A percentile compares a stretch with the other conserved stretches of the same genome.
Evolutionary conservation across 2,888 invertebrate species (phyloP).

Genomic region (Apeira syringaria): DNA sequence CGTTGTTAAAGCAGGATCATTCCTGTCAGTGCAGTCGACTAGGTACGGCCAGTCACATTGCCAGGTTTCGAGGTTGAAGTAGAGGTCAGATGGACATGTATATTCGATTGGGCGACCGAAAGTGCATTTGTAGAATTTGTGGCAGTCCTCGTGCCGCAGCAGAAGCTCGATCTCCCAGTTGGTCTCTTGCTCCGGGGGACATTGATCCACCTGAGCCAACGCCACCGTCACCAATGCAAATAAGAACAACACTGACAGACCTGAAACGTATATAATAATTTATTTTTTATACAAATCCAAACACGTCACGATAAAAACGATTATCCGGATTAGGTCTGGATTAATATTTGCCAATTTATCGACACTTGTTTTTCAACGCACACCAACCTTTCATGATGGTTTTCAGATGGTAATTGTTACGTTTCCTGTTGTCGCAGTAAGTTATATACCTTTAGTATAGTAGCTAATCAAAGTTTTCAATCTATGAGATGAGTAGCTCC

Average conservation of each 20-base stretch:
- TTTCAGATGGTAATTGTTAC: constrained; percentile 19
- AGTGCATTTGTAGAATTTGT: constrained; percentile 87
- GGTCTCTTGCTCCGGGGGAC: constrained; percentile 54
- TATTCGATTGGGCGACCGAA: constrained; percentile 84
- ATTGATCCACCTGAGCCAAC: constrained; percentile 41
- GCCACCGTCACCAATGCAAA: constrained; percentile 38
- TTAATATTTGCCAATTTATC: neutral
- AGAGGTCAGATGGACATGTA: constrained; percentile 79
- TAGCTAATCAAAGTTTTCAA: constrained; percentile 18
- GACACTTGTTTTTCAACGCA: neutral
- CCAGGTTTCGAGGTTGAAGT: constrained; percentile 78
- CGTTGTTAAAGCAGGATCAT: constrained; percentile 38
- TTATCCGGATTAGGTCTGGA: neutral
- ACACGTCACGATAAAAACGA: constrained; percentile 5
- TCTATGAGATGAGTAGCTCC: constrained; percentile 28
- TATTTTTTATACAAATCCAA: constrained; percentile 1
- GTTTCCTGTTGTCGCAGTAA: constrained; percentile 9
- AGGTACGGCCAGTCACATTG: constrained; percentile 85
- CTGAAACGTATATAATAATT: constrained; percentile 33
- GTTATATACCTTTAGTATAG: constrained; percentile 26
- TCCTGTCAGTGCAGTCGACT: constrained; percentile 82
- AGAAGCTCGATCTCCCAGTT: constrained; percentile 74
- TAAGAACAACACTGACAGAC: constrained; percentile 37
- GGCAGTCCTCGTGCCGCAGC: constrained; percentile 81
- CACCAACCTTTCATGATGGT: constrained; percentile 35